A percentile compares a stretch with the other conserved stretches of the same genome.
These are phyloP conservation scores for Rhopalosiphum maidis DNA, from an alignment of 1,140 invertebrate genomes.

Conservation along the genomic window DNA sequence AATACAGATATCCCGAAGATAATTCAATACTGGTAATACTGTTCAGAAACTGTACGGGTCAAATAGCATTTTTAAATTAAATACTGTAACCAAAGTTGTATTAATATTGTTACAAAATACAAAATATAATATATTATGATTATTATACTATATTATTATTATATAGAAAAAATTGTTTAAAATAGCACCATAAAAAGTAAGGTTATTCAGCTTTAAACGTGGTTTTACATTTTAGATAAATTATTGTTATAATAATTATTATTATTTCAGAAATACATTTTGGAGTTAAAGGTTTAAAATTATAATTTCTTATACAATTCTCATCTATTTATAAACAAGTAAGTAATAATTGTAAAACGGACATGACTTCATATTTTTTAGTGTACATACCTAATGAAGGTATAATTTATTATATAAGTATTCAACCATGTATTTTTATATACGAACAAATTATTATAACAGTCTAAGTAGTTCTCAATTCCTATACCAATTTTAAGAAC, in stretches of 20 bases:
- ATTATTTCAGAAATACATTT: not conserved
- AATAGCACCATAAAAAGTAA: not conserved
- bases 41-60: not conserved
- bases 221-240: not conserved
- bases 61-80: not conserved
- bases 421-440: not conserved
- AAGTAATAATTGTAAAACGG: not conserved
- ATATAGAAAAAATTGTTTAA: not conserved
- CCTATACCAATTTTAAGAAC: no score
- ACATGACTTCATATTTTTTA: not conserved
- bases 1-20: not conserved
- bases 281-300: not conserved
- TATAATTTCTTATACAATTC: not conserved
- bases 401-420: not conserved
- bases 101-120: no score
- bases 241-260: no score
- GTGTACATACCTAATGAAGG: no score
- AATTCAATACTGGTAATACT: not conserved
- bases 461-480: no score
- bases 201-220: no score
- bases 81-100: not conserved
- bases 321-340: not conserved
- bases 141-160: not conserved
- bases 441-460: not conserved
- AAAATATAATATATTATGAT: not conserved